Conservation (phyloP, 2,888 invertebrate species). For the Buathra laborator region DNA sequence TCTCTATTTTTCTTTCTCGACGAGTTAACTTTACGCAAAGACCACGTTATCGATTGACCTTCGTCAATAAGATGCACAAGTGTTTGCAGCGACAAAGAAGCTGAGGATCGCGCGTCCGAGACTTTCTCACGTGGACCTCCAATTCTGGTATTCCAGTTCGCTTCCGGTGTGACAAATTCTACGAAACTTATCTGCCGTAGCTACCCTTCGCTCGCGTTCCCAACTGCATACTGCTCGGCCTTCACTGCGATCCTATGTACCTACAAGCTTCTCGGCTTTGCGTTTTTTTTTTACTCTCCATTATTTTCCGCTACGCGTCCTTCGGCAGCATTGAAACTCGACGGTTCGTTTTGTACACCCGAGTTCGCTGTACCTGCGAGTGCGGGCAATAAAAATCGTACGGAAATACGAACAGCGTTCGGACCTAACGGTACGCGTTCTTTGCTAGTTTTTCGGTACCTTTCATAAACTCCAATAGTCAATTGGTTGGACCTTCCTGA, state of each 20-base stretch:
- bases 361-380: conserved; percentile 36
- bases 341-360: conserved; percentile 16
- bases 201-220: conserved; percentile 20
- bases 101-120: neutral
- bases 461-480: conserved; percentile 38
- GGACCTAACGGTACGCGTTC: conserved; percentile 62
- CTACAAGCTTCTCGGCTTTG: conserved; percentile 7
- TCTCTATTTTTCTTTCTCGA: conserved; percentile 71
- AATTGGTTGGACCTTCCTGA: conserved; percentile 47
- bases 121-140: conserved; percentile 11
- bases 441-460: conserved; percentile 49
- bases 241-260: conserved; percentile 28
- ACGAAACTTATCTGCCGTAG: conserved; percentile 11
- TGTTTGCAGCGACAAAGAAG: neutral
- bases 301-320: conserved; percentile 39
- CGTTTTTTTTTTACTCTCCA: conserved; percentile 38
- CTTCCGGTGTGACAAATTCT: conserved; percentile 49
- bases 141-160: neutral
- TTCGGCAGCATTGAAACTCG: conserved; percentile 1
- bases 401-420: conserved; percentile 25
- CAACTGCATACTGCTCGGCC: conserved; percentile 19
- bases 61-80: conserved; percentile 38
- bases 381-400: conserved; percentile 56
- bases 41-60: conserved; percentile 37
- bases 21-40: conserved; percentile 45